Base-by-base conservation (phyloP, 2,113 vertebrate genomes). In the Malurus alboscapulatus region DNA sequence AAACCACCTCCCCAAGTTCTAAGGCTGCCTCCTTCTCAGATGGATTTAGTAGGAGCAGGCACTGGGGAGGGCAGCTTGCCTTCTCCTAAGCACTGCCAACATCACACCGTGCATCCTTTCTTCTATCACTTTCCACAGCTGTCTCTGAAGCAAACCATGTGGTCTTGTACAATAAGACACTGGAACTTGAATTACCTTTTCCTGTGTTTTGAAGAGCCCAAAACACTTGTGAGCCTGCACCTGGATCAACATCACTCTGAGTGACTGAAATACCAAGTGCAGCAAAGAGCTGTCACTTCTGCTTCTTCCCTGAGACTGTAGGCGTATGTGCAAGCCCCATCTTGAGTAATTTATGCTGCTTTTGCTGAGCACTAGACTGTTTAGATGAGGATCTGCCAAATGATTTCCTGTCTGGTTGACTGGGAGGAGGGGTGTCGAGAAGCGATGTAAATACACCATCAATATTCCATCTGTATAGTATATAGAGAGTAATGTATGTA, bases 361-460 rank as follows among this genome's bases (percentile, higher is more conserved):
- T 59, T 65, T 91, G 45, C 69, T 66, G 27, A 82, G 66, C 25
- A 67, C 27, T 75, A 51, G 34, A 5, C 7, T 50, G 19, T 74
- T 86, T n/a, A 81, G 30, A 50, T 67, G 38, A 73, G 55, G 55
- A 92, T 81, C 36, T 81, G 36, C 53, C 45, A 42, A 54, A 65
- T 48, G 2, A 32, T 58, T 88, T 87, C 36, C 2, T 12, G 5
- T 36, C 48, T 90, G 61, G 9, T 24, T 90, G 22, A 26, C 20
- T 47, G 26, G 14, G 21, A 90, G 50, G 38, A 67, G n/a, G 29
- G 38, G 38, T 90, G 58, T 91, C 1, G 3, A 87, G 62, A 26
- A 82, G 13, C 4, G 42, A 12, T 9, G 14, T 48, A 74, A 84
- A 75, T 20, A 71, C 0, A 0, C 32, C 2, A 1, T 5, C 34